Evolutionary conservation across 2,113 vertebrate species (phyloP).

Genomic region (Strigops habroptila): DNA sequence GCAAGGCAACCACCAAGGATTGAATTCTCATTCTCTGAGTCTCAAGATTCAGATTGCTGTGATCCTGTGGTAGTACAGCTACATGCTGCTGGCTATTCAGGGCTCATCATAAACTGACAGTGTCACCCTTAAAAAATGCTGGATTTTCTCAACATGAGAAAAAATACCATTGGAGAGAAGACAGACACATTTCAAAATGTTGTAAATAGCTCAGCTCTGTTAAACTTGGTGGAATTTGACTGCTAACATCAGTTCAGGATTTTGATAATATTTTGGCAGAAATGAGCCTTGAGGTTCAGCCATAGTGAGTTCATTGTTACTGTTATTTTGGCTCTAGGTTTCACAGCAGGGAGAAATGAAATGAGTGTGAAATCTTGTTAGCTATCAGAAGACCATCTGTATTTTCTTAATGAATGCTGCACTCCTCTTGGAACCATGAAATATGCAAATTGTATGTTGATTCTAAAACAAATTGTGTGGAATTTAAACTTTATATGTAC

Average conservation of each 20-base stretch:
- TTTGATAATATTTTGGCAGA: conserved; percentile 38
- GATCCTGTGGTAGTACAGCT: neutral
- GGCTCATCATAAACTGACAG: neutral
- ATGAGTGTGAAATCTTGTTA: conserved; percentile 48
- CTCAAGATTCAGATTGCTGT: neutral
- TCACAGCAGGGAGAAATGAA: conserved; percentile 29
- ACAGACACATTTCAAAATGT: neutral
- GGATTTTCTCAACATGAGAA: neutral
- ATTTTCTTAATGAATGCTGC: conserved; percentile 20
- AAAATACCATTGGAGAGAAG: neutral
- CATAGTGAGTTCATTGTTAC: neutral
- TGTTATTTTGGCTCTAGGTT: conserved; percentile 20
- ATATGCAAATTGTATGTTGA: conserved; percentile 28
- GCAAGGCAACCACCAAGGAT: neutral
- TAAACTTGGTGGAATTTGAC: neutral
- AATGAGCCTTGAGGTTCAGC: conserved; percentile 29
- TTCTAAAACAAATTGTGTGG: conserved; percentile 28
- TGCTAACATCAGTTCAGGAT: neutral
- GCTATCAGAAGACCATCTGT: conserved; percentile 38
- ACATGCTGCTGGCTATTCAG: neutral
- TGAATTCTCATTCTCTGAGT: neutral
- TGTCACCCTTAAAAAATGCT: neutral
- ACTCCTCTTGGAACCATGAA: conserved; percentile 45
- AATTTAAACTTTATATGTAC: conserved; percentile 16
- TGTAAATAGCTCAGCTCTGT: neutral